Base-by-base conservation (phyloP, 53 echinoderm and acorn worm genomes). In the Paracentrotus lividus region DNA sequence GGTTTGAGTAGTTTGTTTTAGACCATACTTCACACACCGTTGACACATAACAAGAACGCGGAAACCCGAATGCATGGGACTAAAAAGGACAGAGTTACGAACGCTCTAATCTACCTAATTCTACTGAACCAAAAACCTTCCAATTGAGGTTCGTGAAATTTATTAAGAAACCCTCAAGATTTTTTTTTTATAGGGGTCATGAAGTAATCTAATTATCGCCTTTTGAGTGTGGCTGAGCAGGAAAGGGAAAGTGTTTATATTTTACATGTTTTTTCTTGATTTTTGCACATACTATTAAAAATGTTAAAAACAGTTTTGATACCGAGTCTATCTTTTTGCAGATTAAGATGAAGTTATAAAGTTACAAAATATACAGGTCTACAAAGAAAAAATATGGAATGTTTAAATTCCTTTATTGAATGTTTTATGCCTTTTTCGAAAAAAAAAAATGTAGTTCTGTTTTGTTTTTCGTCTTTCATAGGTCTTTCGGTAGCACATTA, bases 71-170 rank as follows among this genome's bases (percentile, higher is more conserved):
- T 47, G 47, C 47, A 47, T 8, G 44, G n/a, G 81, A 81, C 81
- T 8, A 81, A 81, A 81, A 81, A 81, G 81, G 47, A n/a, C 81
- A 81, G 40, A 44, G 44, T 47, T 45, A 4, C 81, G 27, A 81
- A 81, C 47, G 44, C 47, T 81, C 44, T 81, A 44, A 81, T 81
- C 47, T 4, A 81, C 47, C 26, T 27, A 81, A 45, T 81, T 81
- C 45, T 81, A 3, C 45, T 47, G 47, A 45, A n/a, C 81, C 47
- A 38, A 40, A 40, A 40, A 20, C 16, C 18, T 23, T 76, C 18
- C 36, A 42, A 76, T 5, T 20, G 38, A 40, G 18, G 38, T 4
- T 36, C 5, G 40, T 40, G 15, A 21, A 65, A 42, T 4, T 15
- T 36, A 38, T 4, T 15, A 32, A 40, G 21, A 81, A 81, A 81